Evolutionary conservation across 2,113 vertebrate genomes (phyloP).

Genomic region (Myocastor coypus): DNA sequence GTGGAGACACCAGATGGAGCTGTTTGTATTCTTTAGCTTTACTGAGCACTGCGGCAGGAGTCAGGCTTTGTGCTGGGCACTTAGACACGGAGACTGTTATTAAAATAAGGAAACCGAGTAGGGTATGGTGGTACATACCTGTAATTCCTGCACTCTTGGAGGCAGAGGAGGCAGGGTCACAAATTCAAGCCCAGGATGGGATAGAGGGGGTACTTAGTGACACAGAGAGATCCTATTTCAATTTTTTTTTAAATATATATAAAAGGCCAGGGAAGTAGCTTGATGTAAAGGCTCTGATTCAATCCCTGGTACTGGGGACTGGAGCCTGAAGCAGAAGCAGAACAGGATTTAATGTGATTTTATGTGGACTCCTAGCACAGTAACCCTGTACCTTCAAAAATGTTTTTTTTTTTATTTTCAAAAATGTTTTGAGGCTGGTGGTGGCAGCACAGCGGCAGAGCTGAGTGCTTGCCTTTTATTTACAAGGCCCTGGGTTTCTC

Average conservation of each 20-base stretch:
- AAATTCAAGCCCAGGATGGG: neutral
- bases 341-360: constrained; percentile 22
- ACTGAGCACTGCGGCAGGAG: neutral
- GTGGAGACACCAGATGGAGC: neutral
- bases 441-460: neutral
- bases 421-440: neutral
- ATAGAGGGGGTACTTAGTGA: neutral
- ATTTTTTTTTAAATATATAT: neutral
- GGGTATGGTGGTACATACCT: neutral
- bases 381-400: constrained; percentile 19
- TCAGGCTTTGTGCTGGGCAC: neutral
- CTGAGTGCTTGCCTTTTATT: neutral
- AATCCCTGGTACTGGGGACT: neutral
- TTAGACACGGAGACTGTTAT: neutral
- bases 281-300: neutral
- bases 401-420: neutral
- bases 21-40: neutral
- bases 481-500: neutral
- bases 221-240: neutral
- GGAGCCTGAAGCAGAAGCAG: neutral
- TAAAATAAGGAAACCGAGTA: neutral
- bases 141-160: neutral
- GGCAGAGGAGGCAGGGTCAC: neutral
- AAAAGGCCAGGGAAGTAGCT: too few species aligned
- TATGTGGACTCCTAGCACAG: neutral